Base-by-base conservation (phyloP, 2,113 vertebrate species). In the Atractosteus spatula region DNA sequence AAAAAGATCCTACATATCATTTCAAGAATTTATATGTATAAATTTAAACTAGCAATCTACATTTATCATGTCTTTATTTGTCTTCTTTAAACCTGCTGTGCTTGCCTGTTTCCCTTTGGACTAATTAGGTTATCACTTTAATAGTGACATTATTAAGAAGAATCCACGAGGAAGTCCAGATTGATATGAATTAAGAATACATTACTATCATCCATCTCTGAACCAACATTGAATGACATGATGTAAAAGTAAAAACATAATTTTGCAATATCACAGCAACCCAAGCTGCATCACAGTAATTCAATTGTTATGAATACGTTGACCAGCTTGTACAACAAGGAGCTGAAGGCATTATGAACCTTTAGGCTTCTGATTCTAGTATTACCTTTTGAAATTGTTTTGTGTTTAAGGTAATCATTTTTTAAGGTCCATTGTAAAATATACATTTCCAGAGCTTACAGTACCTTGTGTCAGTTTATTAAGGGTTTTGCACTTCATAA, bases 71-170 rank as follows among this genome's bases (percentile, higher is more conserved):
- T 51, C 10, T n/a, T 59, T 4, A 59, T 59, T 59, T 6, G n/a
- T 59, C 57, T 16, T 41, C 45, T 56, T 66, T 72, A 41, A 63
- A 2, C 51, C 43, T 65, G 55, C 62, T 57, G 51, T 61, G 72
- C 67, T 73, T 59, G 55, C 55, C 68, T 73, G 68, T 73, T 73
- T 73, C 72, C 66, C 65, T 54, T 51, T 62, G 57, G 66, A 63
- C 29, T 61, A 57, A 54, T 59, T 55, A 43, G 56, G 13, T 41
- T 29, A 45, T 44, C 57, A 17, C 41, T 42, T 59, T 12, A 29
- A 41, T 45, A 43, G 66, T 45, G 4, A 66, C 3, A 59, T 5
- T 74, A 62, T 69, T 62, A 59, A 45, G 61, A 54, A 45, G 13
- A 16, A 62, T 74, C 45, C 43, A 74, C 61, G 54, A 69, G 4